Evolutionary conservation across 1,140 invertebrate species (phyloP), one percentile per base, ranked within the genome.

Genomic region (Adelges cooleyi): DNA sequence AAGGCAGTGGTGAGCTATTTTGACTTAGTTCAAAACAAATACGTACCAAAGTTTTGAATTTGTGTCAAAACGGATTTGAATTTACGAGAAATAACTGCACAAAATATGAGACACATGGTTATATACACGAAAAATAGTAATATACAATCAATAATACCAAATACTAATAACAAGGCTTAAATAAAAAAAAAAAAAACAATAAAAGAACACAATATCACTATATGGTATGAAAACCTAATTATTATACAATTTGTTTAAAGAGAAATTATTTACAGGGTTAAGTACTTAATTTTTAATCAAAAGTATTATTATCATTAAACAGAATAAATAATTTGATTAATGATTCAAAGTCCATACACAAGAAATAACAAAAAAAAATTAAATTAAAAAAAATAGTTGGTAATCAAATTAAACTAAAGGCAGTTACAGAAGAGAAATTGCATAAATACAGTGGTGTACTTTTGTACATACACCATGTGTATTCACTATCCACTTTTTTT

Each of bases 151-250:
- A n/a, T n/a, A 33, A 33, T 25, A 2, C 44, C 8, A 17, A 9
- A 20, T 62, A 56, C 15, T 44, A 56, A 44, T 25, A 56, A 56
- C 38, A 42, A 56, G 40, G 27, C 8, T 40, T 40, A 8, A 10
- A 25, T n/a, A 36, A 52, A 52, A 52, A 52, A 25, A 23, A 54
- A 23, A 38, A 62, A 62, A 62, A 62, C 42, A 62, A 62, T 62
- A 29, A 33, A 62, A 62, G 56, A 62, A 62, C 56, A 62, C 56
- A 62, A 46, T 62, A 62, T 27, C 46, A 44, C 42, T 62, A 62
- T 6, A 33, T 62, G 56, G 56, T 62, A 62, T 46, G 42, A 25
- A 5, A 44, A 25, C 15, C 17, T 46, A 62, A 56, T 42, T 42
- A 33, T 2, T 48, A 6, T 62, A 62, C 56, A 48, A n/a, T 17